These are phyloP conservation scores for Anoplophora glabripennis DNA, from an alignment of 1,140 invertebrate species.

Conservation along the genomic window DNA sequence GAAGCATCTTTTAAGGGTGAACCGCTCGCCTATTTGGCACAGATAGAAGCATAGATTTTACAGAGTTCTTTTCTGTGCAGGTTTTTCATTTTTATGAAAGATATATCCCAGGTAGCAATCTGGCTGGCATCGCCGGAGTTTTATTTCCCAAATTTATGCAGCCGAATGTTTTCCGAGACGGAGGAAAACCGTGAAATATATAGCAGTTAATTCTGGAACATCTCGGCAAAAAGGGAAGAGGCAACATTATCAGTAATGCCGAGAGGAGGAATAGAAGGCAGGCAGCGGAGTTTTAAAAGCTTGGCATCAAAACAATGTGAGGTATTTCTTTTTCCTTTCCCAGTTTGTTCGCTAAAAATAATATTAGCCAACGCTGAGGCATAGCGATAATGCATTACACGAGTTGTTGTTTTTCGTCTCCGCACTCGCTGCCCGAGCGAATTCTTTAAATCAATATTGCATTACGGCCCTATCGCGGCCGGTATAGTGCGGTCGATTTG, in stretches of 20 bases:
- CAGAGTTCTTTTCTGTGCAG: no score
- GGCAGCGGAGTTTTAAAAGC: slow-evolving; percentile 31
- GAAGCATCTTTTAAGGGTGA: no score
- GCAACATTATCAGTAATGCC: slow-evolving; percentile 25
- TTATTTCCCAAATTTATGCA: no score
- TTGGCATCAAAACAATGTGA: slow-evolving; percentile 40
- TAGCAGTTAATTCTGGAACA: neutral
- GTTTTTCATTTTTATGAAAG: no score
- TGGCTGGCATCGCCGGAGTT: no score
- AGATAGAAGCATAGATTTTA: no score
- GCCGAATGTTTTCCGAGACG: no score
- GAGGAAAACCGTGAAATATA: neutral
- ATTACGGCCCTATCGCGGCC: slow-evolving; percentile 31
- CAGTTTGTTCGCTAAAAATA: slow-evolving; percentile 41
- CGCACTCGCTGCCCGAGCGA: slow-evolving; percentile 27
- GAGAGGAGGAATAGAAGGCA: slow-evolving; percentile 13
- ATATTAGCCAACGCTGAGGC: slow-evolving; percentile 41
- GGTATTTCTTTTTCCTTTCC: slow-evolving; percentile 35
- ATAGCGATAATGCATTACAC: slow-evolving; percentile 44
- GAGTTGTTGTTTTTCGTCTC: slow-evolving; percentile 39
- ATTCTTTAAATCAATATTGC: slow-evolving; percentile 46
- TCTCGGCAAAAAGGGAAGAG: neutral
- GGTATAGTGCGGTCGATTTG: neutral
- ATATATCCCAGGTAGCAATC: no score
- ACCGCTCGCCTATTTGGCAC: no score